Evolutionary conservation across 2,888 invertebrate species (phyloP), one percentile per base, ranked within the genome.

Genomic region (Ectemnius lituratus): DNA sequence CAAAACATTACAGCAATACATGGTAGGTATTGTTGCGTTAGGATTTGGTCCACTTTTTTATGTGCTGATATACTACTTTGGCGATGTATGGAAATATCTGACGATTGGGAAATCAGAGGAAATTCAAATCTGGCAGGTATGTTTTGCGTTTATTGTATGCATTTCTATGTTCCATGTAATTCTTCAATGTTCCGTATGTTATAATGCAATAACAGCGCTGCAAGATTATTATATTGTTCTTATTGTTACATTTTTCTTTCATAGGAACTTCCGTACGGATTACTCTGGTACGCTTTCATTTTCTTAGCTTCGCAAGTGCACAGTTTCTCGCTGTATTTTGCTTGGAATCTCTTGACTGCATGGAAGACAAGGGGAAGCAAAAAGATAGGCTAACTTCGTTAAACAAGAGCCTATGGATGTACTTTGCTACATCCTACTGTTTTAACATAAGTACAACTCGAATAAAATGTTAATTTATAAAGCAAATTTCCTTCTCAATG

Each of bases 241-340:
- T 64, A 6, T 37, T 57, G 2, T 60, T 49, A 16, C 6, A 46
- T 91, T 73, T 67, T 68, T 23, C 70, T 91, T 94, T 73, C 92
- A 20, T 23, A 97, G 96, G 96, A 95, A 16, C 95, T 96, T 90
- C 98, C 98, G 0, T 97, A 98, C 88, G 97, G 97, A 16, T 92
- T 98, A 28, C 93, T 98, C 75, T 98, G 98, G 98, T 97, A 97
- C 90, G 96, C 95, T 73, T 98, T 98, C 91, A 94, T 98, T 78
- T 92, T 97, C 60, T 92, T 97, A 13, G 97, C 96, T 5, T 93
- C 96, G 56, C 98, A 99, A 92, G 95, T 98, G 65, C 98, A 98
- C 90, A 93, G 94, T 79, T 97, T 97, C 91, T 96, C 97, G 66
- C 89, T 97, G 49, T 95, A 95, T 90, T 97, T 97, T 91, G 95